Percentiles rank a stretch among this genome's conserved stretches.
These are phyloP conservation scores for Nymphalis polychloros DNA, from an alignment of 2,888 invertebrate species.

Conservation along the genomic window DNA sequence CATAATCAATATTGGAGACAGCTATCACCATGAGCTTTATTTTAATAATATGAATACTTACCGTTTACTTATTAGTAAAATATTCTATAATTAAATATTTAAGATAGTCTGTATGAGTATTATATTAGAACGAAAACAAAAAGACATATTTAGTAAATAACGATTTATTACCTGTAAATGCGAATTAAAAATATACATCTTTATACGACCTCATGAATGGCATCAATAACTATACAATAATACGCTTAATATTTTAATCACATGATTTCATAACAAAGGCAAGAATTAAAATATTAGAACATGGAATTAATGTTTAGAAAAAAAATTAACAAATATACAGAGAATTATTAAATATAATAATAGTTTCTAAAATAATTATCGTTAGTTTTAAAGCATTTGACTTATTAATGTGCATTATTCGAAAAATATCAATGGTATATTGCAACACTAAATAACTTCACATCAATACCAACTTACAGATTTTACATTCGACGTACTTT, in stretches of 20 bases:
- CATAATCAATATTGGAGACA: too few relatives aligned
- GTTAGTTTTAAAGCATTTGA: conserved; percentile 9
- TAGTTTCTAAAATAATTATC: conserved; percentile 10
- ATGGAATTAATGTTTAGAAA: conserved; percentile 34
- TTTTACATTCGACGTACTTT: neutral
- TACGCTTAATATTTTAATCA: conserved; percentile 57
- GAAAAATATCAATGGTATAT: conserved; percentile 4
- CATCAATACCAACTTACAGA: conserved; percentile 1
- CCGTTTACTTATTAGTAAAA: too few relatives aligned
- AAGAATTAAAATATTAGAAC: conserved; percentile 58
- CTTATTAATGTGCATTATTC: conserved; percentile 21
- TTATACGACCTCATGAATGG: conserved; percentile 41
- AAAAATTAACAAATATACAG: conserved; percentile 44
- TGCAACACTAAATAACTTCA: neutral
- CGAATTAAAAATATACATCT: conserved; percentile 72
- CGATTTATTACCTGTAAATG: conserved; percentile 75
- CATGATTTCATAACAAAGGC: conserved; percentile 51
- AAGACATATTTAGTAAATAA: conserved; percentile 48
- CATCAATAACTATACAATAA: conserved; percentile 26
- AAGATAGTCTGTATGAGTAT: too few relatives aligned
- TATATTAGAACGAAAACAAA: neutral
- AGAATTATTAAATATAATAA: conserved; percentile 28
- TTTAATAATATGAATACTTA: too few relatives aligned
- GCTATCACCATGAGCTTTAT: too few relatives aligned
- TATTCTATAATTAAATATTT: too few relatives aligned